A percentile compares a stretch with the other conserved stretches of the same genome.
Conservation (phyloP, 2,797 vertebrate species). For the Sciaenops ocellatus region DNA sequence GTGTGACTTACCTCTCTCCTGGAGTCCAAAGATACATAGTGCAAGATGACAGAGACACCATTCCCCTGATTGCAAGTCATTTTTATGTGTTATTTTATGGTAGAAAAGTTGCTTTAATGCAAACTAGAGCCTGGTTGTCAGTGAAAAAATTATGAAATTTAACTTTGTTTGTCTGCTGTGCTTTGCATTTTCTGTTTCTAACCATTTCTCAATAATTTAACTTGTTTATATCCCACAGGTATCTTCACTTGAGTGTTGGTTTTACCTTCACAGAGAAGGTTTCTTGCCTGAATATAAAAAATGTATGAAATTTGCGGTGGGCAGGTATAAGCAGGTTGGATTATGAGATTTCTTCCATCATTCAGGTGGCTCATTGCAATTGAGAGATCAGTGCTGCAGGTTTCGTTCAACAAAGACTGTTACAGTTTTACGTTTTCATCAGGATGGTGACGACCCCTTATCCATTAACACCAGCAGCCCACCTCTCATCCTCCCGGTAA, state of each 20-base stretch:
- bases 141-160: too few relatives aligned
- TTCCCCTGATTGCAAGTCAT: too few relatives aligned
- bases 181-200: neutral
- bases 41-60: too few relatives aligned
- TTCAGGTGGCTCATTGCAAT: neutral
- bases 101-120: too few relatives aligned
- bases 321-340: neutral
- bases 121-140: neutral
- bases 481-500: slow-evolving; percentile 5
- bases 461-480: neutral
- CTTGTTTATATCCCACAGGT: neutral
- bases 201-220: neutral
- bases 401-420: neutral
- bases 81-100: too few relatives aligned
- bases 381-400: neutral
- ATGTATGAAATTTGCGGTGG: neutral
- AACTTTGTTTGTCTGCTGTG: neutral
- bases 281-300: neutral
- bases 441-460: slow-evolving; percentile 14
- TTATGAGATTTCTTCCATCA: neutral
- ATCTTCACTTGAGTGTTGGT: neutral
- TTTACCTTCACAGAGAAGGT: neutral
- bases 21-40: too few relatives aligned
- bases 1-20: too few relatives aligned
- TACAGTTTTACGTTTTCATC: slow-evolving; percentile 19